Evolutionary conservation across 2,113 vertebrate genomes (phyloP), one percentile per base, ranked within the genome.

Genomic region (Synodontis membranacea): DNA sequence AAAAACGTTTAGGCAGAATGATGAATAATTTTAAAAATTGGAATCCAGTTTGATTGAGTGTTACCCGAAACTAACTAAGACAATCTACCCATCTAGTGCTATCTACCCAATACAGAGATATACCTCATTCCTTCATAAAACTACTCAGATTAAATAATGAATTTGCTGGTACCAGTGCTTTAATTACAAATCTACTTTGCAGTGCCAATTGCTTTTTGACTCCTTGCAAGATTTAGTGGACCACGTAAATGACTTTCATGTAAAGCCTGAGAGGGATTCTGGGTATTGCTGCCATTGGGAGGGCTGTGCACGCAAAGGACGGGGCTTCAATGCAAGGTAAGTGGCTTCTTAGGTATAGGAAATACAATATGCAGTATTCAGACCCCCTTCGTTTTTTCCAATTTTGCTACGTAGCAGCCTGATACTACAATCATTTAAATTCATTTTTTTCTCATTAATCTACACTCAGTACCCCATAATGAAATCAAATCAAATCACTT

Each of bases 251-350:
- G 98, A 99, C 92, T 97, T 97, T 92, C 98, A 99, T 0, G 97
- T 99, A 86, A 99, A 98, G 90, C 97, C 98, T 0, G 97, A 99
- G 93, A 98, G 98, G 94, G 97, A 99, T 3, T 96, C 97, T 0
- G 97, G 98, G 81, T 99, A 99, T 93, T 99, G 97, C 93, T 99
- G 98, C 92, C 97, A 97, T 91, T 99, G 98, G 98, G 97, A 99
- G 91, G 98, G 98, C 90, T 99, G 98, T 14, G 97, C 98, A 76
- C 97, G 98, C 87, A 97, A 97, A 0, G 97, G 98, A 87, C 93
- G 97, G 39, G 98, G 98, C 75, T 99, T 99, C 94, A 99, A 99
- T 0, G 98, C 98, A 88, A 96, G 97, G 98, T 99, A 91, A 93
- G 92, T 11, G 28, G 28, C 48, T 62, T 25, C 19, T 82, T 82